Evolutionary conservation across 2,797 vertebrate species (phyloP).

Genomic region (Sebastes wilsoni): DNA sequence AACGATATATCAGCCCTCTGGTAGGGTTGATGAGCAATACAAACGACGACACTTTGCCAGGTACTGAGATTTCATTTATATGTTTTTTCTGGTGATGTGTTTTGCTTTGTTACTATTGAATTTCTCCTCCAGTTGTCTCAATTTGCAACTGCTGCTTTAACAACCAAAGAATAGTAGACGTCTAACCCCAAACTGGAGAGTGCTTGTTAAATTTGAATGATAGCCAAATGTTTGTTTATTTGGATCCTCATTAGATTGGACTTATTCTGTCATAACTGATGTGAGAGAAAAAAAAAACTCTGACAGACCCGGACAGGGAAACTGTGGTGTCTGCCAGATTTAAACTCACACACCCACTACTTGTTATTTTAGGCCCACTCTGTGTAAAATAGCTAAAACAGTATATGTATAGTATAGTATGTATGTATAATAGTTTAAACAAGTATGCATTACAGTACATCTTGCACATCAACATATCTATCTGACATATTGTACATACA

Average conservation of each 20-base stretch:
- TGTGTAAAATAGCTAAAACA: background rate
- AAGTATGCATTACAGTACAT: background rate
- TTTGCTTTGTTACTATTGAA: background rate
- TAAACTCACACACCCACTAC: background rate
- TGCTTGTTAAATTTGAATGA: background rate
- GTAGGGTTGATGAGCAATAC: background rate
- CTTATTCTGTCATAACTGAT: too few relatives aligned
- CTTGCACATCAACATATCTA: too few relatives aligned
- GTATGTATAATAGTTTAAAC: background rate
- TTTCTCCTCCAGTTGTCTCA: background rate
- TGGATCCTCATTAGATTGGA: too few relatives aligned
- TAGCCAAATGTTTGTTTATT: background rate
- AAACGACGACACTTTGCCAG: background rate
- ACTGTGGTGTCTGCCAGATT: too few relatives aligned
- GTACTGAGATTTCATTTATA: fast-evolving
- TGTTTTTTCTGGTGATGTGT: background rate
- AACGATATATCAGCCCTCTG: background rate
- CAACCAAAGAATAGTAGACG: background rate
- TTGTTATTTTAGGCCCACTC: background rate
- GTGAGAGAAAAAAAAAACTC: background rate
- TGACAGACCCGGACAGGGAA: background rate
- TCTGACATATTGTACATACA: too few relatives aligned
- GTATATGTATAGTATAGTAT: too few relatives aligned
- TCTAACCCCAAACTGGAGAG: background rate
- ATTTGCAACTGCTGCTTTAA: background rate